Base-by-base conservation (phyloP, 92 coral and sea anemone species). In the Diadumene lineata region DNA sequence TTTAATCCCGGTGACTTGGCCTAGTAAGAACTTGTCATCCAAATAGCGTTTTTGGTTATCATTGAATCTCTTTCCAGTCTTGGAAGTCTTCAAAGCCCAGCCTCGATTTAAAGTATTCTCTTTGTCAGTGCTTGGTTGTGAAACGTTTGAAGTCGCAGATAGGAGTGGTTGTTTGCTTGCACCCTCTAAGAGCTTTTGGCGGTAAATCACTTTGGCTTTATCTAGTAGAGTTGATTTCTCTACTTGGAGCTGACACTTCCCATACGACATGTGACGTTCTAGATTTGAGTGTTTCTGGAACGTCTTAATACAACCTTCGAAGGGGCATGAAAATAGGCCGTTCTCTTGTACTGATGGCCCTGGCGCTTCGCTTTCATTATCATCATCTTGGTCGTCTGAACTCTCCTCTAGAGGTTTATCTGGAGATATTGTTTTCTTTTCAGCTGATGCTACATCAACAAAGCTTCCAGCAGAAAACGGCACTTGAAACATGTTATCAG, bases 41-140 rank as follows among this genome's bases (percentile, higher is more conserved):
- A 84, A 81, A 51, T 84, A 84, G n/a, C 33, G 31, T 50, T 84
- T 85, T 55, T 85, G 81, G 38, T 79, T 85, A 24, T 63, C 77
- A 38, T 70, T 85, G 56, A 85, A 79, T 17, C 81, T 81, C 13
- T 68, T n/a, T 15, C 70, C 44, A 51, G 66, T 66, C 58, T 44
- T 84, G 9, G 68, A 19, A 27, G 60, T 17, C 34, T 62, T 69
- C 43, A 79, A 28, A 4, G 81, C 76, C 80, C 85, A 79, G 11
- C 83, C 81, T 58, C 56, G 50, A 1, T 50, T 51, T 19, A 66
- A 34, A 31, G 13, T 28, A 16, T 13, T 1, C 8, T 25, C 4
- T 16, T 60, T 64, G 48, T 6, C 6, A 16, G 10, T 53, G 19
- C 18, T 23, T 13, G 18, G 21, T 51, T 16, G 50, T 60, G 57